Evolutionary conservation across 2,797 vertebrate species (phyloP).

Genomic region (Hylomyscus alleni): DNA sequence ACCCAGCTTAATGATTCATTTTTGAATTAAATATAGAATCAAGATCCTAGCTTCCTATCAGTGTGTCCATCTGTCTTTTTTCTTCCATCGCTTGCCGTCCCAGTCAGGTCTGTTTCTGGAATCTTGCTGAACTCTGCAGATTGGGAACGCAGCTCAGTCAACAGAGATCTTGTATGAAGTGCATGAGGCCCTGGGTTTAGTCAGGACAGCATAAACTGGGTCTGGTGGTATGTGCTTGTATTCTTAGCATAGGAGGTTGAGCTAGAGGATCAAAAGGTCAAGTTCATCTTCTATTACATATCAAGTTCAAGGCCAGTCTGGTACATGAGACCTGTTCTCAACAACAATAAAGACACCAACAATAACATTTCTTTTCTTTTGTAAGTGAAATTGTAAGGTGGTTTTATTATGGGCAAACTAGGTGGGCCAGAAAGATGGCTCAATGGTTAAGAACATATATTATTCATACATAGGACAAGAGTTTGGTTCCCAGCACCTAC

Average conservation of each 20-base stretch:
- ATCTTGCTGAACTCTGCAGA: neutral
- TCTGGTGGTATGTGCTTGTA: neutral
- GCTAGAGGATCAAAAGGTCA: neutral
- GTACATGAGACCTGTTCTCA: neutral
- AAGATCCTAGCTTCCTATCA: neutral
- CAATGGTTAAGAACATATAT: neutral
- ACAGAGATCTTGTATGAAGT: neutral
- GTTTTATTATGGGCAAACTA: neutral
- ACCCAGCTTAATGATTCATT: slow-evolving; percentile 62
- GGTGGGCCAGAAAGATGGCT: neutral
- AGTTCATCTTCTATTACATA: neutral
- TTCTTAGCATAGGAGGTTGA: neutral
- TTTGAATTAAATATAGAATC: slow-evolving; percentile 77
- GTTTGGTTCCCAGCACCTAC: neutral
- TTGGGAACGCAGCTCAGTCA: neutral
- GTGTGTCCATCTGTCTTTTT: neutral
- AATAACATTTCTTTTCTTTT: neutral
- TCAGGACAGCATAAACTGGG: too few relatives aligned
- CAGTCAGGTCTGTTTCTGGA: neutral
- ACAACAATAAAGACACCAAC: neutral
- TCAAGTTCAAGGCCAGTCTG: neutral
- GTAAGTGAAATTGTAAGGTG: neutral
- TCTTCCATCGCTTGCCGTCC: neutral
- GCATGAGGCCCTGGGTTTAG: neutral
- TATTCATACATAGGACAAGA: neutral